These are phyloP conservation scores for Poicephalus meyeri DNA, from an alignment of 2,113 vertebrate species.

Conservation along the genomic window DNA sequence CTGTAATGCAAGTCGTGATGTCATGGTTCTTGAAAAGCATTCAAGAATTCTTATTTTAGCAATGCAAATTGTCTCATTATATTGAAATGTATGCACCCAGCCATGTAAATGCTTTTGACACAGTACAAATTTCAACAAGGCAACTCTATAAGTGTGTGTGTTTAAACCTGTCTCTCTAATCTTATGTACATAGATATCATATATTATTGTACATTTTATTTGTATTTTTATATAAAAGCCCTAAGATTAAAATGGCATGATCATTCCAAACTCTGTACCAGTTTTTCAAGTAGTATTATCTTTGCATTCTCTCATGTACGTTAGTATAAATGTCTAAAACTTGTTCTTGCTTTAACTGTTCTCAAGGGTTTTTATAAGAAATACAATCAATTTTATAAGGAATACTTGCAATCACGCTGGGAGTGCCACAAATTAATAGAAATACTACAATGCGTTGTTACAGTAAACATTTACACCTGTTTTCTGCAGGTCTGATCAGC, in stretches of 20 bases:
- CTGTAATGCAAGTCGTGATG: slow-evolving; percentile 36
- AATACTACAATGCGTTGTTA: background rate
- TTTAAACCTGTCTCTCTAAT: background rate
- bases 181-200: background rate
- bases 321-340: background rate
- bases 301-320: background rate
- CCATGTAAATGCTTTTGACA: background rate
- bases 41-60: slow-evolving; percentile 42
- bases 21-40: slow-evolving; percentile 30
- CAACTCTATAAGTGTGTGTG: background rate
- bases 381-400: background rate
- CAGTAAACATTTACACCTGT: background rate
- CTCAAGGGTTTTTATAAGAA: background rate
- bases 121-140: background rate
- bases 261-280: background rate
- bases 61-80: slow-evolving; percentile 27
- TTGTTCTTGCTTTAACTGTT: background rate
- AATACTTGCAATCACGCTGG: background rate
- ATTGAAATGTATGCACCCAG: slow-evolving; percentile 18
- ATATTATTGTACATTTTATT: background rate
- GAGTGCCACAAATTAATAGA: background rate
- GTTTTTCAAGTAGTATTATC: background rate
- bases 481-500: slow-evolving; percentile 17
- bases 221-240: background rate
- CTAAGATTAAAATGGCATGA: background rate